phyloP scores from a whole-genome alignment of 1,140 invertebrate species.

The Ceratina calcarata region DNA sequence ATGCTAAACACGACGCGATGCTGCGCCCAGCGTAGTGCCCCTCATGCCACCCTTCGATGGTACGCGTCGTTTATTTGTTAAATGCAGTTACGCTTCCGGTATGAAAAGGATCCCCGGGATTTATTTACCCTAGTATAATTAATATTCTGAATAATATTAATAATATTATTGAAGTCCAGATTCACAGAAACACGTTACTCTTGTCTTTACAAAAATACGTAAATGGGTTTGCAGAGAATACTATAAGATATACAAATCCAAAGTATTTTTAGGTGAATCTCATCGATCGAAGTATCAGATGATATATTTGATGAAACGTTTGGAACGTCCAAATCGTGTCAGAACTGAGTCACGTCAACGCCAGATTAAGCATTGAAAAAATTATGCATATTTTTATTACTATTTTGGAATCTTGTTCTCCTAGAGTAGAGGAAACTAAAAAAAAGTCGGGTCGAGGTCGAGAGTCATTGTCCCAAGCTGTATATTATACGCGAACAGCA shows the following conservation, averaged over 20 bases:
- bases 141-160: not conserved
- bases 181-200: too few species aligned
- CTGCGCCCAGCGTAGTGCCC: not conserved
- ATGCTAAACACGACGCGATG: slow-evolving; percentile 12
- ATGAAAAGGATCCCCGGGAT: not conserved
- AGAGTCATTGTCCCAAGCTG: too few species aligned
- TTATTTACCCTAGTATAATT: not conserved
- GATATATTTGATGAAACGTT: too few species aligned
- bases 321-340: too few species aligned
- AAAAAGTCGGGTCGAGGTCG: too few species aligned
- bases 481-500: not conserved
- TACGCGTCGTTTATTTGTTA: slow-evolving; percentile 19
- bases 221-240: not conserved
- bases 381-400: too few species aligned
- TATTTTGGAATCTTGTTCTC: too few species aligned
- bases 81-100: not conserved
- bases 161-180: not conserved
- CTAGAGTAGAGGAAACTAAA: too few species aligned
- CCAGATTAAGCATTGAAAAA: too few species aligned
- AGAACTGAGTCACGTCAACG: too few species aligned
- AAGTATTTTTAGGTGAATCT: too few species aligned
- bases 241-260: not conserved
- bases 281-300: too few species aligned
- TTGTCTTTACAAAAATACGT: not conserved
- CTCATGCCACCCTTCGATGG: not conserved